Percentiles rank a stretch among this genome's conserved stretches.
Evolutionary conservation across 2,113 vertebrate genomes (phyloP).

Genomic region (Pterocles orientalis): DNA sequence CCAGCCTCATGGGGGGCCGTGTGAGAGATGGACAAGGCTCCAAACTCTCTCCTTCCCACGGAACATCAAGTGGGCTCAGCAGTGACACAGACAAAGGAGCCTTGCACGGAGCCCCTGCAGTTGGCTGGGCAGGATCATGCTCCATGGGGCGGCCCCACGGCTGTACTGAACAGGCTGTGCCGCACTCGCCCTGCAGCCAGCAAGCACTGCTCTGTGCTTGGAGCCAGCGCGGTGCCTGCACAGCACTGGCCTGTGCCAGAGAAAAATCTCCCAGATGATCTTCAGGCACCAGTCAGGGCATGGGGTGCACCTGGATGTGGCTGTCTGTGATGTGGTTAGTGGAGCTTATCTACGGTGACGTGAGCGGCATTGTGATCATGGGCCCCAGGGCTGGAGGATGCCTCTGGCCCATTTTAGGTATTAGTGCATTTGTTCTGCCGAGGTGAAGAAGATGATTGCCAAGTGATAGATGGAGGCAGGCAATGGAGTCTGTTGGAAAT

Average conservation of each 20-base stretch:
- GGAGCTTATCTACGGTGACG: not conserved
- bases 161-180: not conserved
- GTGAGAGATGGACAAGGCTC: not conserved
- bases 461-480: not conserved
- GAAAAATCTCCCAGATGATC: not conserved
- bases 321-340: not conserved
- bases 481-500: not conserved
- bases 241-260: not conserved
- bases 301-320: not conserved
- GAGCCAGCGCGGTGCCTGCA: fast-evolving
- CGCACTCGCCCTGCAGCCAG: not conserved
- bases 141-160: fast-evolving
- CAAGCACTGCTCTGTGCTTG: not conserved
- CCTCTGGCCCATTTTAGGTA: not conserved
- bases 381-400: not conserved
- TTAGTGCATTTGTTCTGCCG: not conserved
- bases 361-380: not conserved
- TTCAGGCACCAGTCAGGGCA: not conserved
- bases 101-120: not conserved
- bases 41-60: not conserved
- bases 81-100: not conserved
- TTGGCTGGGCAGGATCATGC: not conserved
- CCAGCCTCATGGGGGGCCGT: not conserved
- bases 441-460: not conserved
- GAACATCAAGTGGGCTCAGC: not conserved